Base-by-base conservation (phyloP, 1,140 invertebrate genomes). In the Solenopsis invicta region DNA sequence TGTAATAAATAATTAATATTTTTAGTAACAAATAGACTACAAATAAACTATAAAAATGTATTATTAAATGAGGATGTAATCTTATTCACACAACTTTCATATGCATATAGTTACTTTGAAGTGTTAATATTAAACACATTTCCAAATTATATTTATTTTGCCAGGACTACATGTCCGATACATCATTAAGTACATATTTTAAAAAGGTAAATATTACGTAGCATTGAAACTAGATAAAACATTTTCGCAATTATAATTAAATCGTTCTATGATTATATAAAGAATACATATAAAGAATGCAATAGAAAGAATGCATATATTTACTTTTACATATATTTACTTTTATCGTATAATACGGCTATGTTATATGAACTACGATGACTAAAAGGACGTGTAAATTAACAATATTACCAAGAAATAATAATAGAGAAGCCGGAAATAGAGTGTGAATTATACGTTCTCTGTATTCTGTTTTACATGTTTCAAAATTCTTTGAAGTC, bases 141-240 rank as follows among this genome's bases (percentile, higher is more conserved):
- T 29, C 29, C 29, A 29, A 29, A 29, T 29, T 29, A 29, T 29
- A 29, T 29, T 29, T 29, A 29, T 29, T 29, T 29, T 29, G 29
- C 29, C 0, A 2, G 29, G 29, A 29, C 2, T 29, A 2, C 2
- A 29, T 1, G 29, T 29, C 29, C 29, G 29, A 29, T 29, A 29
- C 29, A 29, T 29, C 29, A n/a, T n/a, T n/a, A n/a, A n/a, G n/a
- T 18, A 82, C 29, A 82, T 72, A 72, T 82, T 82, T 82, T 34
- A 24, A 81, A 59, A 12, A 59, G 21, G 2, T 82, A 74, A 82
- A 82, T 24, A 74, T 56, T 45, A 16, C 21, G 0, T 18, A 2
- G 10, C 18, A 1, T 18, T 0, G 41, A 61, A 18, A 48, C 9
- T 10, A 3, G 16, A 29, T 12, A 24, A 37, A 50, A 34, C 10